A percentile compares a stretch with the other conserved stretches of the same genome.
Evolutionary conservation across 2,797 vertebrate genomes (phyloP).

Genomic region (Channa striata): DNA sequence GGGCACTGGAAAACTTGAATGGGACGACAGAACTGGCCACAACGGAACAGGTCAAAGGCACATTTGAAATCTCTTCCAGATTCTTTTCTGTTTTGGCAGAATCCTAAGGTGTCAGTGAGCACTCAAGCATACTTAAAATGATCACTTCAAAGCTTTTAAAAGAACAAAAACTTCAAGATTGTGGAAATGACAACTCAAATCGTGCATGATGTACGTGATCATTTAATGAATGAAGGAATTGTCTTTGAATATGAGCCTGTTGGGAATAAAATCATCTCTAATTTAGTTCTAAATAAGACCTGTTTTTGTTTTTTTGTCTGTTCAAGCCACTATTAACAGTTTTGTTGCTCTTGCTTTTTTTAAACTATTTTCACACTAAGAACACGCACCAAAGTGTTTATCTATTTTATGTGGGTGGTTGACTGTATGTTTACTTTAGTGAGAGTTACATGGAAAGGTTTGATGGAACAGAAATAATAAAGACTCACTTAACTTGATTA

Average conservation of each 20-base stretch:
- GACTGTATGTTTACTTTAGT: background rate
- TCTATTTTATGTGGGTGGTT: background rate
- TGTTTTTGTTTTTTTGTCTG: background rate
- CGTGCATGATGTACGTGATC: background rate
- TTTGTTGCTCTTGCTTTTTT: background rate
- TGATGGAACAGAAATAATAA: background rate
- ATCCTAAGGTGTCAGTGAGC: background rate
- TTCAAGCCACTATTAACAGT: background rate
- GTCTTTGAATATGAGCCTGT: background rate
- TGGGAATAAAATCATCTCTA: background rate
- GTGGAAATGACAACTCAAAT: background rate
- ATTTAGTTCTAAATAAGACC: constrained; percentile 1
- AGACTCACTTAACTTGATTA: background rate
- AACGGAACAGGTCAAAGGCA: background rate
- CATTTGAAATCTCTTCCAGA: background rate
- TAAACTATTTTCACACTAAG: background rate
- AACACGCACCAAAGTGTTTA: background rate
- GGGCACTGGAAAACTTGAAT: constrained; percentile 4
- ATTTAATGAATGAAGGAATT: background rate
- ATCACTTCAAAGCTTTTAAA: background rate
- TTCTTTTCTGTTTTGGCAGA: background rate
- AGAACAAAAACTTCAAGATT: background rate
- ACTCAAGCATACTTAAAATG: background rate
- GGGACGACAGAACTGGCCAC: background rate
- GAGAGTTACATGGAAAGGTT: background rate